A percentile compares a stretch with the other conserved stretches of the same genome.
Conservation (phyloP, 1,140 invertebrate genomes). For the Augochlora pura region DNA sequence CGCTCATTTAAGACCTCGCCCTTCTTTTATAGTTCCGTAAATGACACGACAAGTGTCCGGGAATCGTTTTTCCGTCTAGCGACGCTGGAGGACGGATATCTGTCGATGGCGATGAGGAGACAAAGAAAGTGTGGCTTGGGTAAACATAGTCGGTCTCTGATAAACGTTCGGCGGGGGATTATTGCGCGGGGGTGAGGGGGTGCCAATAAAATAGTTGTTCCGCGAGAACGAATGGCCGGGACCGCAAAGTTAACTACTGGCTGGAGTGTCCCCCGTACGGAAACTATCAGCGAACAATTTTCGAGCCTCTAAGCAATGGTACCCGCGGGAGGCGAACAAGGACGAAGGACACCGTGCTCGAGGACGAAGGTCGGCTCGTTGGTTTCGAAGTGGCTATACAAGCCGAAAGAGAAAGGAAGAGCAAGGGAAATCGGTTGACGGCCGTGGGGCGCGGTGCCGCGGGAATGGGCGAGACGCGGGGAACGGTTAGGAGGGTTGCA, state of each 20-base stretch:
- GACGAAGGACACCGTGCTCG: conserved; percentile 26
- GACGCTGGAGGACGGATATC: background rate
- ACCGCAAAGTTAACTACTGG: conserved; percentile 65
- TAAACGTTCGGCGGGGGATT: conserved; percentile 61
- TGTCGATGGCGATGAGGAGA: background rate
- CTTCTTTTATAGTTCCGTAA: no score
- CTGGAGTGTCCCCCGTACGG: conserved; percentile 55
- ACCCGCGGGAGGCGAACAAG: conserved; percentile 52
- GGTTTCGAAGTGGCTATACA: conserved; percentile 33
- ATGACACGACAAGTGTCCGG: no score
- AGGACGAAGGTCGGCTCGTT: conserved; percentile 31
- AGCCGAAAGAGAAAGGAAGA: conserved; percentile 41
- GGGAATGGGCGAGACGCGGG: conserved; percentile 5
- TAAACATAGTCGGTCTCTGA: conserved; percentile 60
- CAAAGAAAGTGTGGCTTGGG: background rate
- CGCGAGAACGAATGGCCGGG: conserved; percentile 59
- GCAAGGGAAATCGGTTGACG: conserved; percentile 35
- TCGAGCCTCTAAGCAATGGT: conserved; percentile 51
- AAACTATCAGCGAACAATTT: conserved; percentile 73
- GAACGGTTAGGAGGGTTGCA: conserved; percentile 58
- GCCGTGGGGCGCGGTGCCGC: background rate
- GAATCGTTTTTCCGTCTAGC: conserved; percentile 2
- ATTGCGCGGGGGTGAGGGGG: conserved; percentile 53
- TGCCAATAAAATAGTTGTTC: conserved; percentile 69
- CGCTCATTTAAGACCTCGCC: no score